A percentile compares a stretch with the other conserved stretches of the same genome.
These are phyloP conservation scores for Urosaurus nigricauda DNA, from an alignment of 2,797 vertebrate species.

Conservation along the genomic window DNA sequence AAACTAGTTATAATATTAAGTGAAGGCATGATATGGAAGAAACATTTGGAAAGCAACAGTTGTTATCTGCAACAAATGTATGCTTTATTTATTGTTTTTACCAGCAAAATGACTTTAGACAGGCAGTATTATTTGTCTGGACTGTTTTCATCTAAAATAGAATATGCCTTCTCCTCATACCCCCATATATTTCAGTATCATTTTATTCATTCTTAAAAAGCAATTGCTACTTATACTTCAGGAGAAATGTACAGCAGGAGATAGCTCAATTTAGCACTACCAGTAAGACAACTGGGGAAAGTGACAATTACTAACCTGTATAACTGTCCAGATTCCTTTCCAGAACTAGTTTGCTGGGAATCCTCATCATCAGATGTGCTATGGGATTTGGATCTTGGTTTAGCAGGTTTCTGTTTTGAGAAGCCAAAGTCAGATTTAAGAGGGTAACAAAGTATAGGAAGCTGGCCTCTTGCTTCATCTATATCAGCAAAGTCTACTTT, in stretches of 20 bases:
- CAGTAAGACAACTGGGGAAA: background rate
- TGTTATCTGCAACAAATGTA: slow-evolving; percentile 26
- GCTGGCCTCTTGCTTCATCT: background rate
- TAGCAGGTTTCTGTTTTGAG: slow-evolving; percentile 86
- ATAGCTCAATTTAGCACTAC: fast-evolving
- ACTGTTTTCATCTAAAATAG: slow-evolving; percentile 15
- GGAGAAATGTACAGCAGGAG: background rate
- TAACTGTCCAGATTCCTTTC: slow-evolving; percentile 86
- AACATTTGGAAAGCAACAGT: slow-evolving; percentile 20
- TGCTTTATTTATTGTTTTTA: slow-evolving; percentile 31
- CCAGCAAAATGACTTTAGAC: slow-evolving; percentile 27
- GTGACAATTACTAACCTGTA: slow-evolving; percentile 82
- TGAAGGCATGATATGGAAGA: background rate
- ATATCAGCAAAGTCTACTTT: background rate
- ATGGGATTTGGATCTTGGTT: slow-evolving; percentile 86
- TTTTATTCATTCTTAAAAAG: slow-evolving; percentile 12
- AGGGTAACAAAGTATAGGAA: background rate
- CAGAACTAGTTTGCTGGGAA: slow-evolving; percentile 79
- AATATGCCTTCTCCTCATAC: slow-evolving; percentile 11
- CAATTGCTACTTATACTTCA: slow-evolving; percentile 29
- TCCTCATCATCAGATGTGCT: slow-evolving; percentile 91
- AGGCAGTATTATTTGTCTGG: slow-evolving; percentile 11
- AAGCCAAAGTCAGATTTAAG: slow-evolving; percentile 51
- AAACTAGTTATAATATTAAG: background rate
- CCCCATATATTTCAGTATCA: background rate